Evolutionary conservation across 35 echinoderm and acorn worm species (phyloP).

Genomic region (Hemicentrotus pulcherrimus): DNA sequence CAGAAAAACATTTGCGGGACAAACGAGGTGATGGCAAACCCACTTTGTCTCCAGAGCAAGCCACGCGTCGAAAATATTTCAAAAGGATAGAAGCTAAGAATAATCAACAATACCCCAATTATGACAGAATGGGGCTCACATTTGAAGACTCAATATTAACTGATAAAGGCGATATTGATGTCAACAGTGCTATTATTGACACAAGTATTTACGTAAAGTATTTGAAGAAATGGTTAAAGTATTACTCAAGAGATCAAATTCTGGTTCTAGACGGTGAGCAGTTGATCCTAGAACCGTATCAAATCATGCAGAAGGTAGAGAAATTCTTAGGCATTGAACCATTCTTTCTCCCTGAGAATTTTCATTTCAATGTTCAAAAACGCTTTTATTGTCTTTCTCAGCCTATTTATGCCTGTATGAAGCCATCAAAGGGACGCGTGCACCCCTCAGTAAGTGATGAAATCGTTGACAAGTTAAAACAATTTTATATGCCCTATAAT

Average conservation of each 20-base stretch:
- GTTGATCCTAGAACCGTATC: conserved; percentile 59
- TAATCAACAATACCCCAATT: conserved; percentile 21
- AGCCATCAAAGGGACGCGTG: conserved; percentile 57
- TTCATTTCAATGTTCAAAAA: conserved; percentile 70
- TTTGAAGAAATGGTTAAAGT: conserved; percentile 60
- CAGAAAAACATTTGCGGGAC: neutral
- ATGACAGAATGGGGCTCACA: conserved; percentile 58
- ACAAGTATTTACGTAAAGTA: conserved; percentile 77
- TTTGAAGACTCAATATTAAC: conserved; percentile 84
- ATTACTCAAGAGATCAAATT: conserved; percentile 63
- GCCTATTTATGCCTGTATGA: conserved; percentile 79
- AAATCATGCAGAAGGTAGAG: conserved; percentile 58
- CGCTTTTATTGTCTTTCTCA: conserved; percentile 83
- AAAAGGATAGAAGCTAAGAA: neutral
- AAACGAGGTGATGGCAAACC: neutral
- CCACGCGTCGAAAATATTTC: neutral
- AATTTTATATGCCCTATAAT: conserved; percentile 83
- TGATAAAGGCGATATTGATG: conserved; percentile 55
- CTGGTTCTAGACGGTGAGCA: conserved; percentile 66
- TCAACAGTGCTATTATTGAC: conserved; percentile 66
- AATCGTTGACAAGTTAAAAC: conserved; percentile 56
- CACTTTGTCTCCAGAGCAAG: conserved; percentile 47
- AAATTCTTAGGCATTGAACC: conserved; percentile 66
- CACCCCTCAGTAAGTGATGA: conserved; percentile 65
- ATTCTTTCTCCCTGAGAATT: conserved; percentile 69